A percentile compares a stretch with the other conserved stretches of the same genome.
These are phyloP conservation scores for Toxotes jaculatrix DNA, from an alignment of 2,113 vertebrate species.

Conservation along the genomic window DNA sequence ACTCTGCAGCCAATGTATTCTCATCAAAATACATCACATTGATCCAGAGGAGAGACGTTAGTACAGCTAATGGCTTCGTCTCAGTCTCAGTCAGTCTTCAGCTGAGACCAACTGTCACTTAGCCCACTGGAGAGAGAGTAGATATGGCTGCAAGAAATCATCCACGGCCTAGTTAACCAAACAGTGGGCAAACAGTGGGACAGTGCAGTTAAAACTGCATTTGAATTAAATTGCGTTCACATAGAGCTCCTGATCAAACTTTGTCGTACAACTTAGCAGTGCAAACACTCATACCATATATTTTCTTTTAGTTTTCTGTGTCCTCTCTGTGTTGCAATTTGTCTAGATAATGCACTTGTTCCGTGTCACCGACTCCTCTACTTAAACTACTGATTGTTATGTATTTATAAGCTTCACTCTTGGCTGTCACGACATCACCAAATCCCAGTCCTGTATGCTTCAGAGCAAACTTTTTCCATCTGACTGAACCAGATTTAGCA, in stretches of 20 bases:
- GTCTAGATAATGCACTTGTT: background rate
- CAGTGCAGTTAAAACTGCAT: background rate
- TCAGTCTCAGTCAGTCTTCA: slow-evolving; percentile 8
- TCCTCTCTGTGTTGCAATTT: background rate
- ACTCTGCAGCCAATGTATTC: slow-evolving; percentile 29
- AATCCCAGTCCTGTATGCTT: background rate
- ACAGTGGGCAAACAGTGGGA: background rate
- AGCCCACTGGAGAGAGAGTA: background rate
- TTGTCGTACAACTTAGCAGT: background rate
- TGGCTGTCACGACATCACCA: background rate
- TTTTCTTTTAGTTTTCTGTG: background rate
- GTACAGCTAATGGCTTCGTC: slow-evolving; percentile 18
- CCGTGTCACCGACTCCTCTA: background rate
- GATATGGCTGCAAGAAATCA: background rate
- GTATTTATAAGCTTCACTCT: background rate
- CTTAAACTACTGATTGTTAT: background rate
- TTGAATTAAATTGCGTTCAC: background rate
- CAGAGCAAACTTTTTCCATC: background rate
- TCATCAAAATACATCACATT: slow-evolving; percentile 19
- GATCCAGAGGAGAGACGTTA: slow-evolving; percentile 1
- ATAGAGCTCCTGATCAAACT: background rate
- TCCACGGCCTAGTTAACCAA: background rate
- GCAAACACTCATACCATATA: background rate
- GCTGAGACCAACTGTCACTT: background rate
- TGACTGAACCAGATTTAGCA: slow-evolving; percentile 16